Evolutionary conservation across 2,797 vertebrate genomes (phyloP), one percentile per base, ranked within the genome.

Genomic region (Pipistrellus pipistrellus): DNA sequence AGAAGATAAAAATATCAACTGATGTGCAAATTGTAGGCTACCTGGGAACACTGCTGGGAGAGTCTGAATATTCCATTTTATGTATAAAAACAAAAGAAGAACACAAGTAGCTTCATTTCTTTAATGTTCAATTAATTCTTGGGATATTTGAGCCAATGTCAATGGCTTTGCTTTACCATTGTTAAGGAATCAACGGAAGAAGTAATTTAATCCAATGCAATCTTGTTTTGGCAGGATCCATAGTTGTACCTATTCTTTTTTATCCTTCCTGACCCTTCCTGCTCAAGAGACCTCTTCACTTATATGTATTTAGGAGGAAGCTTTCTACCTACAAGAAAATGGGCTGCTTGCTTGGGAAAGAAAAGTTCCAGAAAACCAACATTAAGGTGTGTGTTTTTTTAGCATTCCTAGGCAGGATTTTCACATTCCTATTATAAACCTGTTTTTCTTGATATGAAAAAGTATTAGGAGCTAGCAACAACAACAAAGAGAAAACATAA

Each of bases 291-390:
- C 6, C 35, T 66, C 53, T 83, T 92, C 53, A 23, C 25, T 71
- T 91, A 27, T 17, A 69, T 13, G 83, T 73, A 48, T 30, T 30
- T 66, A 23, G 68, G 69, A 68, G 38, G 27, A 68, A 55, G 59
- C 27, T 90, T 75, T 55, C 73, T 88, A 53, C 76, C 30, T 48
- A 53, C 59, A 73, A 82, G 69, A 82, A 95, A 55, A 80, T 7
- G 72, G 17, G 8, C 76, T 76, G 18, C 44, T 87, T 85, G 55
- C 59, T 90, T 32, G 48, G 48, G 20, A 55, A 92, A 92, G 93
- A 72, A 89, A 88, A 91, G 20, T 85, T 81, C 72, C 71, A 55
- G 82, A 90, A 92, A 90, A 93, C 59, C 8, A 59, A 91, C 69
- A 62, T 20, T 27, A 35, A 80, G 38, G 32, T 51, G 5, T 69